Evolutionary conservation across 2,113 vertebrate species (phyloP).

Genomic region (Delphinapterus leucas): DNA sequence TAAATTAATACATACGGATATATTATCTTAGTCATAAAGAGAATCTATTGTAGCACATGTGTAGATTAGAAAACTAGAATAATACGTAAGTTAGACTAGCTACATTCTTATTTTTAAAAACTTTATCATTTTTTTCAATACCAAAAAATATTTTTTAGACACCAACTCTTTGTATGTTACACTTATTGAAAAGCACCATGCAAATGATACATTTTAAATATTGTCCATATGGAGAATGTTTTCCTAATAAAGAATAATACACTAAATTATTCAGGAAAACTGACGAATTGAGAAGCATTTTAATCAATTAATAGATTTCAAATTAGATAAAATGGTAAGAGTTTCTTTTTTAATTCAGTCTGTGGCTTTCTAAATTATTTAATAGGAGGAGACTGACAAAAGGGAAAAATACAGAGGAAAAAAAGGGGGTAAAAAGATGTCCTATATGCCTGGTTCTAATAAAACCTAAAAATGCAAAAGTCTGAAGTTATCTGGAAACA

Average conservation of each 20-base stretch:
- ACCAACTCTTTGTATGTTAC: background rate
- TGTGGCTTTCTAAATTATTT: constrained; percentile 11
- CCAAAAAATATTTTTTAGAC: background rate
- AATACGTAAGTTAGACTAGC: constrained; percentile 17
- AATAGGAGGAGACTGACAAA: background rate
- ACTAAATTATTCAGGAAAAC: background rate
- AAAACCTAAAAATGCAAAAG: constrained; percentile 28
- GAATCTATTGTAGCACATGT: background rate
- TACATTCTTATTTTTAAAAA: constrained; percentile 5
- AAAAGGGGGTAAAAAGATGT: background rate
- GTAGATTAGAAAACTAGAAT: background rate
- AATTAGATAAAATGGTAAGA: background rate
- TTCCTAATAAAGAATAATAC: background rate
- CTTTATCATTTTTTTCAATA: background rate
- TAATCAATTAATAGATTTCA: constrained; percentile 33
- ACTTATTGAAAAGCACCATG: background rate
- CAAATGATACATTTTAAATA: background rate
- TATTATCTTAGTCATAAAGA: constrained; percentile 31
- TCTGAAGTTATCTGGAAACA: constrained; percentile 51
- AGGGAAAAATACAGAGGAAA: background rate
- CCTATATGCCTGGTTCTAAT: background rate
- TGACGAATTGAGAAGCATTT: background rate
- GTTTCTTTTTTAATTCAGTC: constrained; percentile 33
- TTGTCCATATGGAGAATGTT: background rate
- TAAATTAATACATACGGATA: constrained; percentile 48